Conservation (phyloP, 2,113 vertebrate genomes). For the Hoplias malabaricus region DNA sequence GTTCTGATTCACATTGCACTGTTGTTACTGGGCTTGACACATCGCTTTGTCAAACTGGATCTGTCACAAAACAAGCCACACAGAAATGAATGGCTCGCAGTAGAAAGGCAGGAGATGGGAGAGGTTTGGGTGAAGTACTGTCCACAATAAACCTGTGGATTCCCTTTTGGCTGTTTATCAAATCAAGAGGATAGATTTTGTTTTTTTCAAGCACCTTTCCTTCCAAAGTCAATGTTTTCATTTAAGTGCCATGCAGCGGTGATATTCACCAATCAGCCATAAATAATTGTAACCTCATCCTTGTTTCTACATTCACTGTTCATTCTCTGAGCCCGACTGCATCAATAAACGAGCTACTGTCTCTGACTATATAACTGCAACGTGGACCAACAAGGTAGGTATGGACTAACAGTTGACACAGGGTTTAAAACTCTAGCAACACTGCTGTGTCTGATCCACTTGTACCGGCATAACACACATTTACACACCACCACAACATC, state of each 20-base stretch:
- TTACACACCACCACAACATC: too few species aligned
- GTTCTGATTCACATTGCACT: conserved; percentile 43
- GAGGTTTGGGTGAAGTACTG: neutral
- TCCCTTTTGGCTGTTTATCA: conserved; percentile 35
- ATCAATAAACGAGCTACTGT: too few species aligned
- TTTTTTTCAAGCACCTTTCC: neutral
- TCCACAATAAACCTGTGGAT: neutral
- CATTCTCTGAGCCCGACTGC: too few species aligned
- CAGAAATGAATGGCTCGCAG: conserved; percentile 29
- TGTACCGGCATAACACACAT: too few species aligned
- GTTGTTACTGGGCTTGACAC: conserved; percentile 42
- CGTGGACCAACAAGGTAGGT: too few species aligned
- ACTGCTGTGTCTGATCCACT: too few species aligned
- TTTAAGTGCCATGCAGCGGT: neutral
- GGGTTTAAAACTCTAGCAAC: too few species aligned
- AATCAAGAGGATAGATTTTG: neutral
- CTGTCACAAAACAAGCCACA: conserved; percentile 13
- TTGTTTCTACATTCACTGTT: too few species aligned
- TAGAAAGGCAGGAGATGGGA: neutral
- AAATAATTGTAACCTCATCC: too few species aligned
- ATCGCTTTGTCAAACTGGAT: conserved; percentile 51
- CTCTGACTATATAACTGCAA: too few species aligned
- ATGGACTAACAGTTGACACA: too few species aligned
- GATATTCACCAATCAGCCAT: too few species aligned
- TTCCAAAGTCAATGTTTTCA: neutral